Conservation (phyloP, 1,140 invertebrate genomes). For the Sinonovacula constricta region DNA sequence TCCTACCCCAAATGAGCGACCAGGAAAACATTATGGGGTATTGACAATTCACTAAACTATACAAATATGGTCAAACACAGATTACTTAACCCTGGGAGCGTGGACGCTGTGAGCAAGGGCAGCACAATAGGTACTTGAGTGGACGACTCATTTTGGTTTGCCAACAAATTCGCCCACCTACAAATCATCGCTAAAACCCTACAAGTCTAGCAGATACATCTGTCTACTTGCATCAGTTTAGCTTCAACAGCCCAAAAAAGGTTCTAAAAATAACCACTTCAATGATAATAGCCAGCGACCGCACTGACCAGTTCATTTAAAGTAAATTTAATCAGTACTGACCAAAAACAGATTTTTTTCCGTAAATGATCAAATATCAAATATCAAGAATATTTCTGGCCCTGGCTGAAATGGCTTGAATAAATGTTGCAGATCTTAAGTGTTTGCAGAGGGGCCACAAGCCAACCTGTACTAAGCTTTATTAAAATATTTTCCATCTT, state of each 20-base stretch:
- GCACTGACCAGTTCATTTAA: neutral
- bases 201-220: no score
- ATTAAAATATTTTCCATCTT: no score
- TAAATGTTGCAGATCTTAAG: neutral
- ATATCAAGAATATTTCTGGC: neutral
- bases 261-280: neutral
- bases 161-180: no score
- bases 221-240: no score
- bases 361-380: neutral
- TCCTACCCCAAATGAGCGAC: constrained; percentile 18
- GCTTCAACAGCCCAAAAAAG: no score
- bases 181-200: no score
- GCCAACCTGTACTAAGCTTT: no score
- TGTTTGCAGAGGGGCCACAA: no score
- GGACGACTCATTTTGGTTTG: no score
- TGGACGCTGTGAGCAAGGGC: no score
- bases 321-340: neutral
- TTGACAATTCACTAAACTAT: constrained; percentile 46
- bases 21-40: constrained; percentile 52
- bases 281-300: neutral
- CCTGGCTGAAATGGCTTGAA: no score
- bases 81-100: constrained; percentile 30
- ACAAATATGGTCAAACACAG: constrained; percentile 48
- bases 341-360: neutral
- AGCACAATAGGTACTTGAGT: no score